Evolutionary conservation across 1,140 invertebrate species (phyloP).

Genomic region (Drosophila athabasca): DNA sequence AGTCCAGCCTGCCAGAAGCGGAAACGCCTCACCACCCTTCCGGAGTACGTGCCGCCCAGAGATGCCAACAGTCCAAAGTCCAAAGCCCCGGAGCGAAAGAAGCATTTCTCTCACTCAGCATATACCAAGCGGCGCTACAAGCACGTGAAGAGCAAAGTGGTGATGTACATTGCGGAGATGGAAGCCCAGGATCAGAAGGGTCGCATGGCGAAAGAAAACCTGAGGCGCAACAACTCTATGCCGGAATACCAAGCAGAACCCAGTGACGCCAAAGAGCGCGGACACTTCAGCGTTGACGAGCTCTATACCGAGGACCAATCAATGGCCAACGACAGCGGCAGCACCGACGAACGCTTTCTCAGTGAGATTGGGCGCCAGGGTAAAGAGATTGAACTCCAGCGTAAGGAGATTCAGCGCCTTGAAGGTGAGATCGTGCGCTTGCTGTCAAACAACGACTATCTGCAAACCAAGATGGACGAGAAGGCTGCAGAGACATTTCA

Average conservation of each 20-base stretch:
- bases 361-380: conserved; percentile 33
- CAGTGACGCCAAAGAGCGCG: background rate
- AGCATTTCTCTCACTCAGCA: conserved; percentile 51
- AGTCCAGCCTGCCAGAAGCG: conserved; percentile 26
- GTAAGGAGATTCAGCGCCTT: background rate
- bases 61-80: too few species aligned
- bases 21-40: conserved; percentile 57
- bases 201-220: conserved; percentile 12
- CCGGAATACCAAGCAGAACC: conserved; percentile 52
- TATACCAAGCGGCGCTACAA: conserved; percentile 72
- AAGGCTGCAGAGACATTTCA: conserved; percentile 43
- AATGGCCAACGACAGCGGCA: conserved; percentile 28
- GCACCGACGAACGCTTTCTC: conserved; percentile 33
- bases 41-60: too few species aligned
- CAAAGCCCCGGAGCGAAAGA: too few species aligned
- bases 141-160: conserved; percentile 76
- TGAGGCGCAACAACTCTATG: conserved; percentile 74
- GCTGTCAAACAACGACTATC: conserved; percentile 32
- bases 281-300: conserved; percentile 36
- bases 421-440: conserved; percentile 24
- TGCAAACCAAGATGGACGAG: conserved; percentile 52
- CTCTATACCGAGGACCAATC: conserved; percentile 34
- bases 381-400: background rate
- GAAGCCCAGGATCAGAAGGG: conserved; percentile 44
- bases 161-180: conserved; percentile 70